Evolutionary conservation across 2,113 vertebrate species (phyloP), one percentile per base, ranked within the genome.

Genomic region (Centropus unirufus): DNA sequence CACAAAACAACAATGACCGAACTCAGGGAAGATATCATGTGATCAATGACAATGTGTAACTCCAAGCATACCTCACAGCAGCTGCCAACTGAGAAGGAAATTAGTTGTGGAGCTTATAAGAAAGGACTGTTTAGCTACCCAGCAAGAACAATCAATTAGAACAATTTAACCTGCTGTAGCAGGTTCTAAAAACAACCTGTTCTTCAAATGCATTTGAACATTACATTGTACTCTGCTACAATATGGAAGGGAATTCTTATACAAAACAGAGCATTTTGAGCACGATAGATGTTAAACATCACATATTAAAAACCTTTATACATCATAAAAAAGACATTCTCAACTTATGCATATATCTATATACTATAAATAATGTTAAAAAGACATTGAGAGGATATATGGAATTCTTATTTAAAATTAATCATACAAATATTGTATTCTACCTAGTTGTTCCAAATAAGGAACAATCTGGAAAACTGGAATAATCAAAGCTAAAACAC

Each of bases 241-340:
- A 11, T 23, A 74, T 24, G 18, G 19, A 83, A 47, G 14, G 27
- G 58, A n/a, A 20, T 59, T 54, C 34, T 54, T 52, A 69, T 19
- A 10, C 14, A 63, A 32, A 63, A 11, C 11, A 67, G 29, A 36
- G 16, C 5, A 49, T 83, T 78, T 74, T 74, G 26, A 68, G 14
- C 16, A 26, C 21, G 29, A 32, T 4, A 3, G 8, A 29, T 11
- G 24, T 27, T 19, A 51, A 68, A 34, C 0, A 0, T 40, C 21
- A 46, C 14, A 27, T 15, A 46, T 3, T 8, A 13, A 22, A 63
- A 39, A 12, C 10, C 11, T 54, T 5, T 7, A 23, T 24, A 24
- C 8, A 42, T 59, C 13, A 8, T 8, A 20, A 57, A 49, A 8
- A 16, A 32, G 42, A 68, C 21, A 11, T 36, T 58, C 30, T 46